phyloP scores from a whole-genome alignment of 2,797 vertebrate genomes.

The Poeciliopsis infans region DNA sequence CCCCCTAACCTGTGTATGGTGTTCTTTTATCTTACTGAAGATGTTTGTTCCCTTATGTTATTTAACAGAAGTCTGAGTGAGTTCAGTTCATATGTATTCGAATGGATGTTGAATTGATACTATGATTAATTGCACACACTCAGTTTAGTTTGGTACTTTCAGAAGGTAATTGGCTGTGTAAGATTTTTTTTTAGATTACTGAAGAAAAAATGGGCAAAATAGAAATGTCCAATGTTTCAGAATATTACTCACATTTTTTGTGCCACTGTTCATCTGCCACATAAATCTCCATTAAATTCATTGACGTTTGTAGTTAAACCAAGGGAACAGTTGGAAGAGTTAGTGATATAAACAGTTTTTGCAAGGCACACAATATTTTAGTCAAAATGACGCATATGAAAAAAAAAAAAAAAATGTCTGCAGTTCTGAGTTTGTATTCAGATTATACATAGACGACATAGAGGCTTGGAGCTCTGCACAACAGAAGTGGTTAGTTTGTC shows the following conservation, averaged over 20 bases:
- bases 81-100: not conserved
- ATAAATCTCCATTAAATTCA: not conserved
- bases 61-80: not conserved
- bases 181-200: not conserved
- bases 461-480: not conserved
- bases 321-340: not conserved
- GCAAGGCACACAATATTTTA: not conserved
- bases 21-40: not conserved
- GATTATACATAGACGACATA: not conserved
- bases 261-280: not conserved
- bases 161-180: not conserved
- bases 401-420: not conserved
- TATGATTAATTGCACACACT: not conserved
- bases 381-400: not conserved
- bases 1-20: not conserved
- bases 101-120: not conserved
- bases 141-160: not conserved
- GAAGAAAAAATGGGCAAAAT: not conserved
- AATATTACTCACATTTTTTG: not conserved
- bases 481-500: conserved; percentile 30
- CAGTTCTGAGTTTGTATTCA: not conserved
- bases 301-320: not conserved
- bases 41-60: not conserved
- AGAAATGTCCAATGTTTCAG: not conserved
- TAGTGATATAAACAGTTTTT: not conserved